These are phyloP conservation scores for Drosophila nigricruria DNA, from an alignment of 2,888 invertebrate species.

Conservation along the genomic window DNA sequence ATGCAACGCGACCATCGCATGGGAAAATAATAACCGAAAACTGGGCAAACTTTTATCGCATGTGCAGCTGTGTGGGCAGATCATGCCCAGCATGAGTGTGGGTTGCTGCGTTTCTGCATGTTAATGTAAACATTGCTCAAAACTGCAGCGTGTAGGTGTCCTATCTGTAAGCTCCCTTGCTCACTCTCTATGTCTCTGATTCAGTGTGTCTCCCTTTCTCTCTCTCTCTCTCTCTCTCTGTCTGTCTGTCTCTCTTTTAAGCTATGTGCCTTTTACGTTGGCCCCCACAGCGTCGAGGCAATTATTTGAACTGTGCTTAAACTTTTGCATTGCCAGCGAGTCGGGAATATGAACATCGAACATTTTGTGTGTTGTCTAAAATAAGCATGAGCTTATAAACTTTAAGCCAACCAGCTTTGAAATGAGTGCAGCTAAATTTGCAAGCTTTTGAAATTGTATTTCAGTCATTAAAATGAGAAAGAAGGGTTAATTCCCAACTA, in stretches of 20 bases:
- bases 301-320: conserved; percentile 66
- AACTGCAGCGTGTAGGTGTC: conserved; percentile 59
- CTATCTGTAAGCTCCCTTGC: conserved; percentile 22
- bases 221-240: neutral
- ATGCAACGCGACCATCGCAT: conserved; percentile 43
- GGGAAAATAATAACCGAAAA: conserved; percentile 40
- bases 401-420: conserved; percentile 11
- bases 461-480: neutral
- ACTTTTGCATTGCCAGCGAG: conserved; percentile 51
- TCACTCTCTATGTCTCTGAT: neutral
- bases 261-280: conserved; percentile 35
- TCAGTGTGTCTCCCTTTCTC: neutral
- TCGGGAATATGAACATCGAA: conserved; percentile 37
- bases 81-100: conserved; percentile 11
- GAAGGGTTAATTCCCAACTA: neutral
- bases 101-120: conserved; percentile 56
- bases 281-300: conserved; percentile 45
- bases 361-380: conserved; percentile 22
- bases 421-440: neutral
- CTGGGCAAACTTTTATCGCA: conserved; percentile 37
- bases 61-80: conserved; percentile 17
- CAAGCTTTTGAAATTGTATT: conserved; percentile 5
- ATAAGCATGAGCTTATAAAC: conserved; percentile 14
- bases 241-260: neutral
- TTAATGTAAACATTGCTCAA: conserved; percentile 66